Evolutionary conservation across 2,113 vertebrate species (phyloP), one percentile per base, ranked within the genome.

Genomic region (Myxocyprinus asiaticus): DNA sequence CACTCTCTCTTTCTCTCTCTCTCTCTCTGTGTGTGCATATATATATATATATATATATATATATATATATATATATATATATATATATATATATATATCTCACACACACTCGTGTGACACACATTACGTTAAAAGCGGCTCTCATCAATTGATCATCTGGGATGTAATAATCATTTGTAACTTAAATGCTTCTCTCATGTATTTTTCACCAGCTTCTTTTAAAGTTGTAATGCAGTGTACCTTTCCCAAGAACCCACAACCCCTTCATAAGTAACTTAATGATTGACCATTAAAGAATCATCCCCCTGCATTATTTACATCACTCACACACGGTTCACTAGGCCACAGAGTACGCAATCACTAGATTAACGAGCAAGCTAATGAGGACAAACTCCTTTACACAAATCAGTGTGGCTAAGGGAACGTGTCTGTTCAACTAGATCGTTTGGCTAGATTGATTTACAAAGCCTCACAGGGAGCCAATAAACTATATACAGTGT

Each of bases 281-380:
- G 84, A 88, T 82, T 84, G 71, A 71, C 66, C 85, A 90, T 90
- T 90, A 89, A 90, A 88, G 86, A 89, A 86, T 88, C 86, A 89
- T 82, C 74, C 59, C n/a, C 56, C 55, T 90, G 74, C 84, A 89
- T 87, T 83, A 82, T 82, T 84, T 77, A 86, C 45, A 48, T 70
- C 63, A 64, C 66, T 70, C 66, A 84, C 65, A 55, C 74, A 47
- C 85, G 81, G 85, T 53, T 51, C 83, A 75, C 82, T 87, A 87
- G 85, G 88, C 89, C 88, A 88, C 86, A 3, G 86, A 81, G 82
- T 86, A 87, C 48, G 67, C 87, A 86, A 87, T 84, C 89, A 83
- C 70, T 74, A 82, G 85, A 91, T 90, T 89, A 91, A 89, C 83
- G 88, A 89, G 82, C 51, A 67, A 44, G 83, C 83, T 89, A 91